A percentile compares a stretch with the other conserved stretches of the same genome.
Evolutionary conservation across 1,140 invertebrate genomes (phyloP).

Genomic region (Cydia strobilella): DNA sequence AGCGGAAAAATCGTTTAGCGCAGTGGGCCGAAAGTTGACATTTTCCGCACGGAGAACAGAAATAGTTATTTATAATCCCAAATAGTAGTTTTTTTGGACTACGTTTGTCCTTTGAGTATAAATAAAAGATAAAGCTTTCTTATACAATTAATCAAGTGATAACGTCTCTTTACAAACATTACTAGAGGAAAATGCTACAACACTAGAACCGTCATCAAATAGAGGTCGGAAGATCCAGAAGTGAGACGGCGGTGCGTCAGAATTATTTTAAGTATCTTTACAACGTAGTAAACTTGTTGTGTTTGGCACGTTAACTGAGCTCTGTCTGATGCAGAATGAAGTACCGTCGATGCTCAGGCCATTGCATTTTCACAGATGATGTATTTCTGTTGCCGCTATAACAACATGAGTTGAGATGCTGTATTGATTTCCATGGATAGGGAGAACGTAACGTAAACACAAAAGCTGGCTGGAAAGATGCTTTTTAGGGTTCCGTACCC

Average conservation of each 20-base stretch:
- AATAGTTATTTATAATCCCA: too few species aligned
- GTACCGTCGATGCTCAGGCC: neutral
- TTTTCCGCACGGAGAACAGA: too few species aligned
- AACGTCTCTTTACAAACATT: neutral
- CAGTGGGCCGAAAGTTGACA: too few species aligned
- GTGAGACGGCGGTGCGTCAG: slow-evolving; percentile 9
- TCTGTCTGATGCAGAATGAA: neutral
- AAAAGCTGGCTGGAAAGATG: neutral
- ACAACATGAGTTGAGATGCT: neutral
- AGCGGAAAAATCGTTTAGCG: too few species aligned
- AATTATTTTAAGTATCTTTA: slow-evolving; percentile 24
- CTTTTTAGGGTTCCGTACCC: too few species aligned
- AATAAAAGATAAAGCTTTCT: too few species aligned
- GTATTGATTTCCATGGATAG: neutral
- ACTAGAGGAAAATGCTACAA: neutral
- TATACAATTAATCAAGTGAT: too few species aligned
- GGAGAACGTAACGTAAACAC: neutral
- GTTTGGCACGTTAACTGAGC: slow-evolving; percentile 8
- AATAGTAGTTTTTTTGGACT: neutral
- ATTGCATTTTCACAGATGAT: slow-evolving; percentile 6
- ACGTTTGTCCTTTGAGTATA: too few species aligned
- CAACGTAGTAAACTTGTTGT: slow-evolving; percentile 14
- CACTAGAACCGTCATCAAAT: neutral
- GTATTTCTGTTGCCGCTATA: too few species aligned
- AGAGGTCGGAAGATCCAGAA: slow-evolving; percentile 23